Evolutionary conservation across 1,140 invertebrate genomes (phyloP).

Genomic region (Dufourea novaeangliae): DNA sequence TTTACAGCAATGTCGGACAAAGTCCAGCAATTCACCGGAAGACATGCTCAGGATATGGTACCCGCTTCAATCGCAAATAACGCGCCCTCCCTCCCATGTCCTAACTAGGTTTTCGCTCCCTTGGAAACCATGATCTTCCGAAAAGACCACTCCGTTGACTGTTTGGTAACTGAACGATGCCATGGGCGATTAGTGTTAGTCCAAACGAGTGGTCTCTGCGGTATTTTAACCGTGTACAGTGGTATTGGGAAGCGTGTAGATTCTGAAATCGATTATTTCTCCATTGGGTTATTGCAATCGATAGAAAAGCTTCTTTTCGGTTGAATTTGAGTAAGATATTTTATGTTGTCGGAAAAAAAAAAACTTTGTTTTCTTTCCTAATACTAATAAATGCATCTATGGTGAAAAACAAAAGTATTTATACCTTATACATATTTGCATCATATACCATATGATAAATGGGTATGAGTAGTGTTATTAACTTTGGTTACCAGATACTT

Average conservation of each 20-base stretch:
- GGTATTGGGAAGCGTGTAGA: background rate
- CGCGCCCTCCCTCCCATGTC: constrained; percentile 29
- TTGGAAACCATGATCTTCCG: constrained; percentile 56
- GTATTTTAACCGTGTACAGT: constrained; percentile 8
- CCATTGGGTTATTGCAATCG: no score
- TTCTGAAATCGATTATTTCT: background rate
- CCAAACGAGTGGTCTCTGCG: constrained; percentile 42
- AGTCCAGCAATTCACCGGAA: constrained; percentile 45
- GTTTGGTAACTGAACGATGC: constrained; percentile 53
- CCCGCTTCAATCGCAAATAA: constrained; percentile 79
- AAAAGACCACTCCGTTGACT: constrained; percentile 46
- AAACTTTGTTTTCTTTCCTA: no score
- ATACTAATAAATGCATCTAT: no score
- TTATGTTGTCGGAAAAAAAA: no score
- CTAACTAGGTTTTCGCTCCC: constrained; percentile 40
- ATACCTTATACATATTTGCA: no score
- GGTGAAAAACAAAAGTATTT: no score
- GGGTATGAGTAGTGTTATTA: no score
- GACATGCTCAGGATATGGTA: constrained; percentile 69
- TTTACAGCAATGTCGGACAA: constrained; percentile 39
- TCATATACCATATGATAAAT: no score
- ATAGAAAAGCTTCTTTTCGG: no score
- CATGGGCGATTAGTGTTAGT: constrained; percentile 59
- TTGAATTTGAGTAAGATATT: no score
- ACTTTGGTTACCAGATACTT: no score